Base-by-base conservation (phyloP, 1,140 invertebrate species). In the Drosophila neocordata region DNA sequence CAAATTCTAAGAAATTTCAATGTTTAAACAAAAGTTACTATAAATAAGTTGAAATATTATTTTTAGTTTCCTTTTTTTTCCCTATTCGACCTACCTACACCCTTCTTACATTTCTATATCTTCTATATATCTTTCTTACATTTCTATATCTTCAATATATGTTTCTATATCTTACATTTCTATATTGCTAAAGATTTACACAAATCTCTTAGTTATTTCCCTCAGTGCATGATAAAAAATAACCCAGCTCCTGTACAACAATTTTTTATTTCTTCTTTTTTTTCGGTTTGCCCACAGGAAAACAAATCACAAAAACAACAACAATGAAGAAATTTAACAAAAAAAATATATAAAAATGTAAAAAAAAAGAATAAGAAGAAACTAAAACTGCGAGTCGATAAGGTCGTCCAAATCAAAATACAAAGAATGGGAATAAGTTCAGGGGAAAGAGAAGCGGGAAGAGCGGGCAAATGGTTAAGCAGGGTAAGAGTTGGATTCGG, bases 381-480 rank as follows among this genome's bases (percentile, higher is more conserved):
- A 48, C 41, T 48, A 20, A 20, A 48, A 70, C 52, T 72, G 69
- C 59, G 72, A 63, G 64, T 72, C 73, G 69, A 76, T 76, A 76
- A 72, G 60, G 69, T 73, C 72, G 69, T 76, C 65, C 73, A 76
- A 76, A 76, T 76, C 73, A 76, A 72, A 76, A 76, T 52, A 73
- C 71, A 52, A 13, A 7, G 41, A 44, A 44, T 18, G 15, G 41
- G 41, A 44, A 44, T 44, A 13, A 44, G 41, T 44, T 18, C 7
- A 7, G 9, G 15, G 15, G 41, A 18, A 13, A 6, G 15, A 2
- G 1, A 13, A 8, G 41, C 8, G 41, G 0, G 13, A 6, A 6
- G 7, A 5, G 5, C 0, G n/a, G 13, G 38, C 15, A 44, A 13
- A 44, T 8, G 41, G 41, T 6, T 15, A 8, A 15, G 41, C 41